Evolutionary conservation across 1,140 invertebrate species (phyloP).

Genomic region (Heliconius congener): DNA sequence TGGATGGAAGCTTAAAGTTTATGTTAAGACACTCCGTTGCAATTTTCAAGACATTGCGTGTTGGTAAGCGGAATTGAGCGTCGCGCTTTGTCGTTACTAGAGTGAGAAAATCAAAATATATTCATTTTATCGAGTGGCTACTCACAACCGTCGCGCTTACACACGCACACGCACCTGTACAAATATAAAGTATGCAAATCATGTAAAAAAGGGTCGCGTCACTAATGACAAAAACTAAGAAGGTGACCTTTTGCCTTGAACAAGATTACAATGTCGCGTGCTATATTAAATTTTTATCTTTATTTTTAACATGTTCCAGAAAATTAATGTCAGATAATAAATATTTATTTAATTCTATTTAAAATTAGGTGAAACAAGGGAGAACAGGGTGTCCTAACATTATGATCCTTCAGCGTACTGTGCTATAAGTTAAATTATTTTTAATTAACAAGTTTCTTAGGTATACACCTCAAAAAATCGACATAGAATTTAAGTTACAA

Average conservation of each 20-base stretch:
- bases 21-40: too few relatives aligned
- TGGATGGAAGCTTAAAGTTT: too few relatives aligned
- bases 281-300: background rate
- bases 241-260: background rate
- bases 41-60: background rate
- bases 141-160: too few relatives aligned
- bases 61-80: too few relatives aligned
- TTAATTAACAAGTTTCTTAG: slow-evolving; percentile 66
- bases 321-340: too few relatives aligned
- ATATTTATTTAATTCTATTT: background rate
- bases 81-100: too few relatives aligned
- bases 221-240: background rate
- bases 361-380: background rate
- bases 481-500: slow-evolving; percentile 93
- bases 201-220: background rate
- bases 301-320: background rate
- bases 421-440: background rate
- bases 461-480: slow-evolving; percentile 95
- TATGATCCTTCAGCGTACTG: background rate
- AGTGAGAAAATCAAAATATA: too few relatives aligned
- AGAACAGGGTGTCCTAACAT: background rate
- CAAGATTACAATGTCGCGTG: background rate
- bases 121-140: too few relatives aligned
- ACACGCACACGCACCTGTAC: too few relatives aligned
- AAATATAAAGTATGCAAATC: too few relatives aligned